Percentiles rank a stretch among this genome's conserved stretches.
Conservation (phyloP, 2,888 invertebrate genomes). For the Calephelis perditalis region DNA sequence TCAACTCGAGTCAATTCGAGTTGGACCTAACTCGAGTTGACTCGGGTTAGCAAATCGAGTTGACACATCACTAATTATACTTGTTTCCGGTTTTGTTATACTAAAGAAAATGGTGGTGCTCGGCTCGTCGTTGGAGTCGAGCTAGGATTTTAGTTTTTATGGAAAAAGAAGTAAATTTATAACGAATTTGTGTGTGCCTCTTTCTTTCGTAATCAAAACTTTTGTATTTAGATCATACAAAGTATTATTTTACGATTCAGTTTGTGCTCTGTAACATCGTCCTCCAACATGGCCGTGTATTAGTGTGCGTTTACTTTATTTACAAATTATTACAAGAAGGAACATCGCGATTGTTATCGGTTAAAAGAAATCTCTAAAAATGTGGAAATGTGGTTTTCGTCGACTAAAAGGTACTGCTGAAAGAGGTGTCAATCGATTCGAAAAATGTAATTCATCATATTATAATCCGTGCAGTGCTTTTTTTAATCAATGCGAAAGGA, state of each 20-base stretch:
- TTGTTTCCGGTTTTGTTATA: too few species aligned
- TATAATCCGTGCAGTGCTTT: constrained; percentile 40
- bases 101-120: too few species aligned
- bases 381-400: constrained; percentile 77
- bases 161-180: background rate
- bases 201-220: too few species aligned
- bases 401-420: constrained; percentile 71
- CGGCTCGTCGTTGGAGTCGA: too few species aligned
- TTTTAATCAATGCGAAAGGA: constrained; percentile 42
- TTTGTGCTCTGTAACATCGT: background rate
- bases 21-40: too few species aligned
- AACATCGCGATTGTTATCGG: background rate
- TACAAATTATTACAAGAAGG: background rate
- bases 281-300: constrained; percentile 21
- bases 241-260: background rate
- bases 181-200: too few species aligned
- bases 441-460: constrained; percentile 61
- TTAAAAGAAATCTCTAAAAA: constrained; percentile 34
- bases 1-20: too few species aligned
- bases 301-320: constrained; percentile 2
- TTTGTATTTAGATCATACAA: too few species aligned
- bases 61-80: too few species aligned
- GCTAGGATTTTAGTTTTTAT: too few species aligned
- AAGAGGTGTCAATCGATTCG: constrained; percentile 66
- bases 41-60: too few species aligned